Conservation (phyloP, 1,140 invertebrate genomes). For the Bombus breviceps region DNA sequence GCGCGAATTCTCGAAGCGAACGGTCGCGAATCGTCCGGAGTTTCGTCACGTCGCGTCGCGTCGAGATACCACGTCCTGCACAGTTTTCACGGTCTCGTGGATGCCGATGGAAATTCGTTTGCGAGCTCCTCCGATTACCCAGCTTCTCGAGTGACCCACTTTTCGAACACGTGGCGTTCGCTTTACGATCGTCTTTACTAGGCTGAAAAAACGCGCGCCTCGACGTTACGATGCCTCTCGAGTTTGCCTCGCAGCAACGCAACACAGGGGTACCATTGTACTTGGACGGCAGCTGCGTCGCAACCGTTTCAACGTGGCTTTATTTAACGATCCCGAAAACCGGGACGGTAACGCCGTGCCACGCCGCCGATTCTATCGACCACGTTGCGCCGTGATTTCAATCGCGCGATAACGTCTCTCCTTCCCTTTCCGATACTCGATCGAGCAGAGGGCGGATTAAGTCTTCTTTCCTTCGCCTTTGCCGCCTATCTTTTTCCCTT, state of each 20-base stretch:
- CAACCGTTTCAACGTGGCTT: slow-evolving; percentile 44
- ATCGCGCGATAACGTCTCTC: not conserved
- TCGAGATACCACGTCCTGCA: not conserved
- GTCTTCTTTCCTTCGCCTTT: not conserved
- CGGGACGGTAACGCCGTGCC: not conserved
- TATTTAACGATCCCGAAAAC: slow-evolving; percentile 28
- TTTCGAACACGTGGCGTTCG: slow-evolving; percentile 46
- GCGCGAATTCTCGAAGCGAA: slow-evolving; percentile 26
- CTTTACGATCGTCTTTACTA: slow-evolving; percentile 51
- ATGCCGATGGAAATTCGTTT: slow-evolving; percentile 1
- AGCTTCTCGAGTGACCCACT: slow-evolving; percentile 40
- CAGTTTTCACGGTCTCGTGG: not conserved
- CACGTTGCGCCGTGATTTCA: not conserved
- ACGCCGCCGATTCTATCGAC: not conserved
- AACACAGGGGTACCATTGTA: slow-evolving; percentile 67
- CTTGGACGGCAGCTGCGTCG: slow-evolving; percentile 58
- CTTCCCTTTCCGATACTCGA: not conserved
- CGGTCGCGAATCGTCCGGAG: not conserved
- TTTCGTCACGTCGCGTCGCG: not conserved
- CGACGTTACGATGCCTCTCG: slow-evolving; percentile 57
- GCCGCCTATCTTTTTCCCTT: not conserved
- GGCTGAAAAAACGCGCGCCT: slow-evolving; percentile 51
- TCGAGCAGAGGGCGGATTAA: not conserved
- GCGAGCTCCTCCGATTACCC: not conserved
- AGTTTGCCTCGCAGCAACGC: slow-evolving; percentile 38